Conservation (phyloP, 2,113 vertebrate species). For the Leptocoma aspasia region DNA sequence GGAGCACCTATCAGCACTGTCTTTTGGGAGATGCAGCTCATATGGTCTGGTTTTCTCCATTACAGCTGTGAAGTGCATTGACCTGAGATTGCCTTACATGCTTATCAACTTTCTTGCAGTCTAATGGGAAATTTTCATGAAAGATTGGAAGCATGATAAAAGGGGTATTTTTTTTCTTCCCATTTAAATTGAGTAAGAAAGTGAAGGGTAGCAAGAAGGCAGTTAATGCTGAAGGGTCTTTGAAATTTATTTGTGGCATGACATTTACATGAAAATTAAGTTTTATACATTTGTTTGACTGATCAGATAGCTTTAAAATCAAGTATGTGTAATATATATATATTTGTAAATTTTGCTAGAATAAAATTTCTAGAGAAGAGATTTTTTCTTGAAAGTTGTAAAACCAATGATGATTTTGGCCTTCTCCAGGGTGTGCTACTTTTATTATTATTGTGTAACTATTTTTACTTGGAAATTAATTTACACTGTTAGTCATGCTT, state of each 20-base stretch:
- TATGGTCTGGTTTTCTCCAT: neutral
- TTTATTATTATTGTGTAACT: neutral
- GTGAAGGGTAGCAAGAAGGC: accelerated
- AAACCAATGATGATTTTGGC: neutral
- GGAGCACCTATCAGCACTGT: neutral
- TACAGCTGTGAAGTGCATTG: neutral
- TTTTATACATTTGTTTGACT: neutral
- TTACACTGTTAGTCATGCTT: neutral
- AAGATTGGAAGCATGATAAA: neutral
- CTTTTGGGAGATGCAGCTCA: neutral
- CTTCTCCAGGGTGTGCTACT: neutral
- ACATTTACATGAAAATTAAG: neutral
- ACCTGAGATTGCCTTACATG: neutral
- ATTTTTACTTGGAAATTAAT: neutral
- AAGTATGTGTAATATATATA: neutral
- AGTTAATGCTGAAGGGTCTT: neutral
- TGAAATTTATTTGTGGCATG: neutral
- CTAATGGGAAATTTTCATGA: neutral
- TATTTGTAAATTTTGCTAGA: neutral
- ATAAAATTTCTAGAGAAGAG: neutral
- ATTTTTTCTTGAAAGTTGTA: neutral
- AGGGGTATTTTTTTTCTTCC: neutral
- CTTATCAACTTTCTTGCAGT: neutral
- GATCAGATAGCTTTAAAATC: neutral
- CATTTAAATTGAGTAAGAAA: neutral